Evolutionary conservation across 2,888 invertebrate species (phyloP), one percentile per base, ranked within the genome.

Genomic region (Amiota mariae): DNA sequence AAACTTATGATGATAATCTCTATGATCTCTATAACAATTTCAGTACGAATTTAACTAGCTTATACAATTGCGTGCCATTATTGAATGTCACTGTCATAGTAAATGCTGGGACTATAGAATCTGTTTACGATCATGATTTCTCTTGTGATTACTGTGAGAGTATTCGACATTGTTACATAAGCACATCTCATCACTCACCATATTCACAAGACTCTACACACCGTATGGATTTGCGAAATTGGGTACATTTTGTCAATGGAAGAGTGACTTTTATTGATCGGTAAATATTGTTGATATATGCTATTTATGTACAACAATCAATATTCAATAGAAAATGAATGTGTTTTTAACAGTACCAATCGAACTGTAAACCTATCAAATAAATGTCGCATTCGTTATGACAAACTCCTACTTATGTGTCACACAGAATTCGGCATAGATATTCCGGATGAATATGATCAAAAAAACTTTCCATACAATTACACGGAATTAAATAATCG

Each of bases 191-290:
- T 57, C 61, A 54, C 9, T 78, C 77, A 71, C 79, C 78, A 20
- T 87, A 80, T 63, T 74, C 86, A 0, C 77, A 78, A 47, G 88
- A 87, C 54, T 71, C 80, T 0, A 79, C 78, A 0, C 73, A 81
- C 8, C 86, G 88, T 2, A 77, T 87, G 78, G 85, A 88, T 74
- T 57, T 87, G 20, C 79, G 82, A 4, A 82, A 80, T 3, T 87
- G 80, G 80, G 74, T 87, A 1, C 79, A 78, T 11, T 88, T 87
- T 73, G 76, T 87, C 11, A 73, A 76, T 8, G 85, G 84, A 1
- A 71, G n/a, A 4, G 48, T 88, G 1, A 36, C 76, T 2, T 3
- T 15, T 0, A 85, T 87, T 12, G 75, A 86, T 75, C 78, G 82
- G 87, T 87, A 46, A 71, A 74, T 72, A 48, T 64, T n/a, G 2